A percentile compares a stretch with the other conserved stretches of the same genome.
Conservation (phyloP, 2,113 vertebrate species). For the Xiphophorus couchianus region DNA sequence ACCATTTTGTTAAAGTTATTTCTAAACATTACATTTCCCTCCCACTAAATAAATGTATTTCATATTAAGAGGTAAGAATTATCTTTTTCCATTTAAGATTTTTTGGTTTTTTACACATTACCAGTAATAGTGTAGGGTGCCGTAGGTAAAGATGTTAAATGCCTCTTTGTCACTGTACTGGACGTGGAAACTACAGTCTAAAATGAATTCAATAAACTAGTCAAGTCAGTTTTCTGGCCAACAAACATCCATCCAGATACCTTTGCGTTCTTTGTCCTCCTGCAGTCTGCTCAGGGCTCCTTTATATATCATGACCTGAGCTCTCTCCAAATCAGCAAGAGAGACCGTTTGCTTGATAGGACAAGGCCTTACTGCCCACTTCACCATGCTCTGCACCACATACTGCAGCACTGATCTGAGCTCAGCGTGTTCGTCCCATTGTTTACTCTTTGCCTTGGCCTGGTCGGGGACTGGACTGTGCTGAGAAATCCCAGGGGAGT, state of each 20-base stretch:
- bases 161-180: not conserved
- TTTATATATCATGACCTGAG: slow-evolving; percentile 84
- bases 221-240: not conserved
- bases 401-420: slow-evolving; percentile 81
- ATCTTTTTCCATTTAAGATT: not conserved
- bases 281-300: slow-evolving; percentile 74
- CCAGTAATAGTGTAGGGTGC: not conserved
- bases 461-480: slow-evolving; percentile 55
- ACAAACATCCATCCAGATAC: slow-evolving; percentile 48
- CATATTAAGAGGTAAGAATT: not conserved
- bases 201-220: not conserved
- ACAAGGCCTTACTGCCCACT: slow-evolving; percentile 82
- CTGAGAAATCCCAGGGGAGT: slow-evolving; percentile 21
- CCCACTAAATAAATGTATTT: not conserved
- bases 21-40: too few species aligned
- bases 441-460: slow-evolving; percentile 29
- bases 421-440: slow-evolving; percentile 74
- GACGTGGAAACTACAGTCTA: not conserved
- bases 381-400: slow-evolving; percentile 84
- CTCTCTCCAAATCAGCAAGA: slow-evolving; percentile 81
- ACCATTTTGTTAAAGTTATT: too few species aligned
- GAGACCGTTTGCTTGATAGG: slow-evolving; percentile 81
- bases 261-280: slow-evolving; percentile 78
- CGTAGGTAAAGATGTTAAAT: not conserved
- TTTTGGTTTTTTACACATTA: not conserved